Evolutionary conservation across 2,113 vertebrate genomes (phyloP), one percentile per base, ranked within the genome.

Genomic region (Tetraodon nigroviridis): DNA sequence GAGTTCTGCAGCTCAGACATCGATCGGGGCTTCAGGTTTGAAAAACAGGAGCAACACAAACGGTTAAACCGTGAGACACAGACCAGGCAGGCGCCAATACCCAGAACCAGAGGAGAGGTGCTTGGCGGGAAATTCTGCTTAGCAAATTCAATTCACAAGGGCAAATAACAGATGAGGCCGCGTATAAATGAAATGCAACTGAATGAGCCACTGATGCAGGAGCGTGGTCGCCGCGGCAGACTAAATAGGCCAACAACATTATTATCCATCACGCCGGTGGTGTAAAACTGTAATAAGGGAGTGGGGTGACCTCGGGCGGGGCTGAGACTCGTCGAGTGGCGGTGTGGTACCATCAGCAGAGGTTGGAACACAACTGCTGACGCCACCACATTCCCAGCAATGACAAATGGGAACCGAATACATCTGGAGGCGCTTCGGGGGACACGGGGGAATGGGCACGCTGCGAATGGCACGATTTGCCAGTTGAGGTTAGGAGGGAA

Each of bases 351-450:
- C 75, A 55, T 75, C 53, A 71, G 77, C 69, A 67, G 73, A 76
- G 75, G 74, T 68, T 68, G 71, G 66, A 66, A 79, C 69, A 76
- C 73, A 88, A 87, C 67, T 80, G 88, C 87, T 90, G 89, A 91
- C 81, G 72, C 82, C 84, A 85, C 77, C 81, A 84, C 73, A 87
- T 86, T 87, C 71, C 69, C 76, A 62, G 75, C 69, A 84, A 87
- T 88, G 86, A 90, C 86, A 75, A 90, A 91, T 89, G 87, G 86
- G 82, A 76, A 78, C 80, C 73, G 84, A 87, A 86, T 84, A 65
- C 82, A 84, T 84, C 70, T 84, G 69, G 79, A 87, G 87, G 89
- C 81, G 69, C 81, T 85, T 50, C 64, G 37, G 72, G 74, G 80
- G 73, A 83, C 79, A 52, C 82, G 55, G 74, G 85, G 44, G 87